Evolutionary conservation across 2,888 invertebrate species (phyloP).

Genomic region (Tipula unca): DNA sequence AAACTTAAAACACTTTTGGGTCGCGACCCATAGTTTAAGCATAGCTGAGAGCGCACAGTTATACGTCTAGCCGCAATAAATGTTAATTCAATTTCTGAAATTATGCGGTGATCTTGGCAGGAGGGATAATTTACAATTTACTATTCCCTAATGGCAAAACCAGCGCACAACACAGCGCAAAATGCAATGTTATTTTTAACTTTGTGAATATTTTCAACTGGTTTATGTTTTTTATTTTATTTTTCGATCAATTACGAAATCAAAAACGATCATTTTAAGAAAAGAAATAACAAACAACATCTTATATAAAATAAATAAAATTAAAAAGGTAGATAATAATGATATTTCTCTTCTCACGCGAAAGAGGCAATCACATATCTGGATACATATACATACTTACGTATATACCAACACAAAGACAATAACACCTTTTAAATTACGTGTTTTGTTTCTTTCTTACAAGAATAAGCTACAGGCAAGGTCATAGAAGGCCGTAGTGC

Average conservation of each 20-base stretch:
- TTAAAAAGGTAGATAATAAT: background rate
- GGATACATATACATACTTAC: too few species aligned
- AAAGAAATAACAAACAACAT: background rate
- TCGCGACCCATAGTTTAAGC: too few species aligned
- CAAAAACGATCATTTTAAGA: background rate
- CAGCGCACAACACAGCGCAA: background rate
- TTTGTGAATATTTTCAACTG: background rate
- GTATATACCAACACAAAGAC: background rate
- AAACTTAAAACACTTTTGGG: too few species aligned
- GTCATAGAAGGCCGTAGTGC: constrained; percentile 15
- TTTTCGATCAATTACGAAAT: background rate
- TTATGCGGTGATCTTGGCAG: background rate
- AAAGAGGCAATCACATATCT: background rate
- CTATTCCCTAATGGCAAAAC: background rate
- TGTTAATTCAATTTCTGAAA: background rate
- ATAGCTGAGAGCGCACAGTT: background rate
- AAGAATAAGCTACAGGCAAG: background rate
- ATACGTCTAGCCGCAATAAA: background rate
- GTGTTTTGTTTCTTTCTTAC: background rate
- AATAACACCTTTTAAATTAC: background rate
- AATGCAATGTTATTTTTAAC: background rate
- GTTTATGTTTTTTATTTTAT: too few species aligned
- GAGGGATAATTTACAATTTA: background rate
- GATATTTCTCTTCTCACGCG: constrained; percentile 8
- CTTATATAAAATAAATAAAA: background rate